Conservation (phyloP, 2,888 invertebrate genomes). For the Girardia tigrina region DNA sequence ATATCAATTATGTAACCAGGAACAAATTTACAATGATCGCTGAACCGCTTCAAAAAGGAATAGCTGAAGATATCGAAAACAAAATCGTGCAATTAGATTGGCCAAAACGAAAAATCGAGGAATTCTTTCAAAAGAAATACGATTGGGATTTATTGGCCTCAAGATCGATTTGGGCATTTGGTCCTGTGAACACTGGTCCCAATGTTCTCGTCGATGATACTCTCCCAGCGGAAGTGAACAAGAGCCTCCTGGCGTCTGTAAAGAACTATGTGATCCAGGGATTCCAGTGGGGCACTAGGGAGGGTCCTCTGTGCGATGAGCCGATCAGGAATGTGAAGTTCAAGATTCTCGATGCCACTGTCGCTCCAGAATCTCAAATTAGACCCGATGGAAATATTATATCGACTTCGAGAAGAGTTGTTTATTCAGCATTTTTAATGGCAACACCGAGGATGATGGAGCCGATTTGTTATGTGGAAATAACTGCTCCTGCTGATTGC, state of each 20-base stretch:
- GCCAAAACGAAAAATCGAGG: constrained; percentile 76
- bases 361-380: constrained; percentile 84
- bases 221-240: constrained; percentile 93
- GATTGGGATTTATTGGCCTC: constrained; percentile 98
- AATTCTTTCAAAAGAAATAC: constrained; percentile 98
- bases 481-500: constrained; percentile 96
- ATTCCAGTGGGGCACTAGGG: constrained; percentile 97
- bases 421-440: constrained; percentile 97
- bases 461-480: constrained; percentile 92
- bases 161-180: constrained; percentile 97
- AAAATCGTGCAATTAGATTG: constrained; percentile 86
- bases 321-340: constrained; percentile 94
- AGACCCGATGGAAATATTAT: constrained; percentile 81
- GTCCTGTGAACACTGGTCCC: constrained; percentile 79
- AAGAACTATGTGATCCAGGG: constrained; percentile 91
- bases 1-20: constrained; percentile 43
- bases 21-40: constrained; percentile 99
- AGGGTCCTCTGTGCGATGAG: constrained; percentile 95
- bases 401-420: constrained; percentile 79
- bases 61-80: constrained; percentile 96
- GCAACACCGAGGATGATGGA: constrained; percentile 98
- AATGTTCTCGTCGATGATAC: constrained; percentile 98
- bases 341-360: constrained; percentile 92
- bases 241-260: constrained; percentile 74
- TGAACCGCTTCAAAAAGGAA: constrained; percentile 86